phyloP scores from a whole-genome alignment of 2,113 vertebrate genomes.

The Vulpes lagopus region DNA sequence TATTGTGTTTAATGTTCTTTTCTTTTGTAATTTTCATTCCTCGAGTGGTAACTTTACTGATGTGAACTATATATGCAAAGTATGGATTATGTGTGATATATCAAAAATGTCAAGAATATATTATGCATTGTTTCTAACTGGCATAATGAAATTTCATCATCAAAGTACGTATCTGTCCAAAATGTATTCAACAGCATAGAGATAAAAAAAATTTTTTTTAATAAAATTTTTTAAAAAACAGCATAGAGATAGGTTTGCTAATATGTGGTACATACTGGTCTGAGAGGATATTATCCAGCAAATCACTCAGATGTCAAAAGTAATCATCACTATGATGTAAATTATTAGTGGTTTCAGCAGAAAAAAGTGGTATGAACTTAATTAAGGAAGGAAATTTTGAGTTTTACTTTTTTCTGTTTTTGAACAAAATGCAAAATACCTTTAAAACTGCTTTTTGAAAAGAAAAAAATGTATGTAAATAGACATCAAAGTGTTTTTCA shows the following conservation, averaged over 20 bases:
- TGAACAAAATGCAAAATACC: conserved; percentile 47
- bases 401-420: conserved; percentile 57
- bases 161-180: not conserved
- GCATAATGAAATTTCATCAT: conserved; percentile 43
- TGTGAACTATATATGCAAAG: not conserved
- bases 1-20: conserved; percentile 39
- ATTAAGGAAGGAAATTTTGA: conserved; percentile 54
- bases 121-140: conserved; percentile 15
- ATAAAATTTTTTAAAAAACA: not conserved
- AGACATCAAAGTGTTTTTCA: not conserved
- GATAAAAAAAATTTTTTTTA: not conserved
- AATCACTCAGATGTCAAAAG: conserved; percentile 56
- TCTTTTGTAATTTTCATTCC: conserved; percentile 48
- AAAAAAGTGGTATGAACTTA: not conserved
- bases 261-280: not conserved
- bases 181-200: not conserved
- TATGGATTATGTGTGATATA: not conserved
- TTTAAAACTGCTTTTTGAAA: conserved; percentile 13
- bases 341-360: not conserved
- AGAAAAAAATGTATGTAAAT: conserved; percentile 10
- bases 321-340: conserved; percentile 18
- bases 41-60: conserved; percentile 42
- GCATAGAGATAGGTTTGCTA: conserved; percentile 26
- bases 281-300: conserved; percentile 21
- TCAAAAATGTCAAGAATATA: conserved; percentile 28